Percentiles rank a stretch among this genome's conserved stretches.
Conservation (phyloP, 2,797 vertebrate genomes). For the Gymnothorax reevesii region DNA sequence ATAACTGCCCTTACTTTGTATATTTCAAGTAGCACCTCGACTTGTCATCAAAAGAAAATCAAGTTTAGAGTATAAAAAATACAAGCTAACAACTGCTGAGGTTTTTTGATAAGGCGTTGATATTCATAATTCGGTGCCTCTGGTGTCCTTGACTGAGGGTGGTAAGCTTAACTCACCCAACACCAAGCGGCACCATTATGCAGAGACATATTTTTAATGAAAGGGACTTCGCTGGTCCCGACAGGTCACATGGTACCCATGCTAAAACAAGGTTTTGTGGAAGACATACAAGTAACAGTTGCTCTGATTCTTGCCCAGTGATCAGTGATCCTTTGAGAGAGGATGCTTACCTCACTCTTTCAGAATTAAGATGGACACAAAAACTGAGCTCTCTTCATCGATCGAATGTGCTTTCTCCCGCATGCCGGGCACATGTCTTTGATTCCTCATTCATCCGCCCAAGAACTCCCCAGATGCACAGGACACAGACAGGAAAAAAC, state of each 20-base stretch:
- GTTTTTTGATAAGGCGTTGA: background rate
- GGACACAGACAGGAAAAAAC: background rate
- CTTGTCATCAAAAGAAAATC: background rate
- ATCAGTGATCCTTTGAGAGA: conserved; percentile 12
- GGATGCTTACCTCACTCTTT: background rate
- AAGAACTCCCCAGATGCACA: conserved; percentile 8
- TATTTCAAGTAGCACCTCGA: background rate
- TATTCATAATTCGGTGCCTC: background rate
- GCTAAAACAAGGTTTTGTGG: background rate
- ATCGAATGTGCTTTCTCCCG: background rate
- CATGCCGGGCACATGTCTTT: background rate
- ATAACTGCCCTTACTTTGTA: background rate
- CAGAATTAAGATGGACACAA: background rate
- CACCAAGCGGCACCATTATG: background rate
- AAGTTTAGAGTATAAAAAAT: background rate
- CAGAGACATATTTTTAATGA: background rate
- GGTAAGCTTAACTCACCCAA: background rate
- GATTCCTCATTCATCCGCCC: background rate
- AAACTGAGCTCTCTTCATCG: background rate
- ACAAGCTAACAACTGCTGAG: background rate
- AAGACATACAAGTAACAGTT: background rate
- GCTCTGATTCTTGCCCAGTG: background rate
- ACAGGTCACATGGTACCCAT: background rate
- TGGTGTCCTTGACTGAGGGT: background rate
- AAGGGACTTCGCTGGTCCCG: background rate